These are phyloP conservation scores for Drosophila suzukii DNA, from an alignment of 1,140 invertebrate species.

Conservation along the genomic window DNA sequence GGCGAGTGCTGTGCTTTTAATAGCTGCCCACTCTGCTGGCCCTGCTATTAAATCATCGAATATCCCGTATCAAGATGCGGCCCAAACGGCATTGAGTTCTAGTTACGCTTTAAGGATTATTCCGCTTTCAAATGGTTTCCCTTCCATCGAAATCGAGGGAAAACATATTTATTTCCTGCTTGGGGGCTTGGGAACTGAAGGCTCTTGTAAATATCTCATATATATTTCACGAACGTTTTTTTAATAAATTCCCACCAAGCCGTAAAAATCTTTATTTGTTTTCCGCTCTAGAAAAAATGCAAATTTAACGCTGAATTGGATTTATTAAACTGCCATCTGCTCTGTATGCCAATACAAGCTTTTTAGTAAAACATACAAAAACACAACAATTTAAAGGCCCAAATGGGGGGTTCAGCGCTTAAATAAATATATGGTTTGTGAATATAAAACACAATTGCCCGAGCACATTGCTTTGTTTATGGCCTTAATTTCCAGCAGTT, in stretches of 20 bases:
- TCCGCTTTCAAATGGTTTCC: conserved; percentile 13
- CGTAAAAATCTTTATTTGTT: conserved; percentile 43
- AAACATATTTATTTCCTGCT: conserved; percentile 22
- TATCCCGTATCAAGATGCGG: conserved; percentile 28
- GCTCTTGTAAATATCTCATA: conserved; percentile 13
- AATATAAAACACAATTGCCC: not conserved
- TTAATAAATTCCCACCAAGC: conserved; percentile 29
- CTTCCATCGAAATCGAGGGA: conserved; percentile 12
- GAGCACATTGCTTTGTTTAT: not conserved
- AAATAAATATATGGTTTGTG: conserved; percentile 4
- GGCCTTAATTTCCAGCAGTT: not conserved
- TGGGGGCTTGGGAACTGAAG: not conserved
- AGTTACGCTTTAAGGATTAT: conserved; percentile 35
- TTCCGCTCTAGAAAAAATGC: conserved; percentile 14
- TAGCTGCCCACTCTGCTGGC: conserved; percentile 36
- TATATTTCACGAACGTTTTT: conserved; percentile 16
- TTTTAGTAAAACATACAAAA: too few relatives aligned
- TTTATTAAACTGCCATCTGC: conserved; percentile 43
- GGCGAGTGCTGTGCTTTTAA: conserved; percentile 49
- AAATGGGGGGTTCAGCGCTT: not conserved
- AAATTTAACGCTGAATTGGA: conserved; percentile 44
- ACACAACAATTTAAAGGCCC: not conserved
- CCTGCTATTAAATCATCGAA: conserved; percentile 50
- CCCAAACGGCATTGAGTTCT: conserved; percentile 26
- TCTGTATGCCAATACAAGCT: not conserved